Evolutionary conservation across 2,888 invertebrate genomes (phyloP), one percentile per base, ranked within the genome.

Genomic region (Phania funesta): DNA sequence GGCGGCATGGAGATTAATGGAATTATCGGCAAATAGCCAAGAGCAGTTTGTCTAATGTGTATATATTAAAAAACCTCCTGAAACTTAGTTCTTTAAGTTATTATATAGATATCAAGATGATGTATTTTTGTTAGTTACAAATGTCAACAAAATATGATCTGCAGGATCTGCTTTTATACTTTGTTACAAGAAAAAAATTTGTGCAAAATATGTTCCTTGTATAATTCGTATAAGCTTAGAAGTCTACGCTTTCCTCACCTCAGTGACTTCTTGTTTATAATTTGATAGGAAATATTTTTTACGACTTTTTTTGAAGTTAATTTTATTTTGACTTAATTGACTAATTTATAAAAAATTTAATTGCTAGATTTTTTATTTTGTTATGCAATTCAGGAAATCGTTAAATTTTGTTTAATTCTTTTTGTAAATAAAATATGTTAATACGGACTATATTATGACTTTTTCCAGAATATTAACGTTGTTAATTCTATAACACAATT

Each of bases 1-100:
- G 86, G 96, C 99, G 0, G 99, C 99, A 0, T 99, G 99, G 99
- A 93, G 97, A 89, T 92, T 99, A 48, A 93, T 99, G 75, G 99
- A 99, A 89, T 90, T 97, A 24, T 96, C 96, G 8, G 96, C 96
- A 0, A 96, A 94, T 86, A 96, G 96, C 89, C 94, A 94, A 79
- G 97, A 97, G 91, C 97, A 97, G 90, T 93, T 96, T 87, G 95
- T 96, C 86, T 96, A 95, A 86, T 74, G 50, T 44, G n/a, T 44
- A 29, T 13, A 38, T 22, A 18, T 41, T 35, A 38, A 29, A 18
- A 70, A 56, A 32, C 38, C 56, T 62, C 68, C 52, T 41, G 22
- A 60, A 76, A 65, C 32, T 35, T 77, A 64, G 68, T 50, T 68
- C n/a, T 20, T 74, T 68, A 58, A 74, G 56, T 70, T 78, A 68